phyloP scores from a whole-genome alignment of 1,140 invertebrate species.

The Trinorchestia longiramus region DNA sequence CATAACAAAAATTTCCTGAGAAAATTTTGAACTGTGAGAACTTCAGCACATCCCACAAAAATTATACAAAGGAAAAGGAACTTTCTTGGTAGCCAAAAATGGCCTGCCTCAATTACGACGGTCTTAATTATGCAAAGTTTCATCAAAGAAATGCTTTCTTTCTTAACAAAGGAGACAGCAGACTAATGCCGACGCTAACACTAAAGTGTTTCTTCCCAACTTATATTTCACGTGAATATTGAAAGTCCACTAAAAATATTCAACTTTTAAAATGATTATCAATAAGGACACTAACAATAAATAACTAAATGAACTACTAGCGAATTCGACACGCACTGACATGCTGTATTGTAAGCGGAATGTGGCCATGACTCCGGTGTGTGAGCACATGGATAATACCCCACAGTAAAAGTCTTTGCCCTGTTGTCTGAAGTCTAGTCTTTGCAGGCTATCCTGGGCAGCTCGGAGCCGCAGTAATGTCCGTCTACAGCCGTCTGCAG shows the following conservation, averaged over 20 bases:
- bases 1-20: too few species aligned
- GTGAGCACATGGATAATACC: not conserved
- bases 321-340: not conserved
- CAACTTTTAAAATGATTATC: not conserved
- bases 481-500: not conserved
- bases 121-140: slow-evolving; percentile 2
- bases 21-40: not conserved
- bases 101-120: not conserved
- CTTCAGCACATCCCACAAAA: not conserved
- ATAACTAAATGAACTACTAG: not conserved
- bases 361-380: not conserved
- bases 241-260: not conserved
- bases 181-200: not conserved
- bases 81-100: not conserved
- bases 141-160: not conserved
- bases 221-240: not conserved
- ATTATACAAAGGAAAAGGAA: not conserved
- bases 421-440: not conserved
- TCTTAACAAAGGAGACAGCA: not conserved
- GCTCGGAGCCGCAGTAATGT: not conserved
- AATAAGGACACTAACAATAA: not conserved
- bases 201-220: not conserved
- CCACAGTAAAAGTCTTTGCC: not conserved
- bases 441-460: not conserved
- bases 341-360: not conserved